phyloP scores from a whole-genome alignment of 2,113 vertebrate species.

The Onychostoma macrolepis region DNA sequence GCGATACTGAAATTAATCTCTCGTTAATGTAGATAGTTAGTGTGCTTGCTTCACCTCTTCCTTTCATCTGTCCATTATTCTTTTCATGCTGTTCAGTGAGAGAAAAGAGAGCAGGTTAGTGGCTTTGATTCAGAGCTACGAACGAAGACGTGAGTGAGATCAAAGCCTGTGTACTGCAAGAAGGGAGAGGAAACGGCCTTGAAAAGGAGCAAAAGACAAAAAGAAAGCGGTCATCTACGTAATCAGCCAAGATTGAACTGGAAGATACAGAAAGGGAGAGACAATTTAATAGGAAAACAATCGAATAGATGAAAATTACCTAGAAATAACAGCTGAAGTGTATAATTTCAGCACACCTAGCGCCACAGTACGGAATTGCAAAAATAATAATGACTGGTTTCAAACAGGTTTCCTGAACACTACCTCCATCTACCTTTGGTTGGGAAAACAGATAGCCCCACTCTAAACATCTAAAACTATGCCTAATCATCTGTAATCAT shows the following conservation, averaged over 20 bases:
- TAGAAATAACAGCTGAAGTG: neutral
- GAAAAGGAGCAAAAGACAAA: neutral
- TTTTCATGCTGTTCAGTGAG: constrained; percentile 4
- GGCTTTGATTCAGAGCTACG: constrained; percentile 29
- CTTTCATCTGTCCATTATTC: constrained; percentile 10
- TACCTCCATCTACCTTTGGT: neutral
- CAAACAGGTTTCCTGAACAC: neutral
- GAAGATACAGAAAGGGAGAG: constrained; percentile 37
- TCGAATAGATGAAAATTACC: neutral
- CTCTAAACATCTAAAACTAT: neutral
- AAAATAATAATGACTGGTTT: neutral
- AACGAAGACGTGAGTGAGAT: constrained; percentile 6
- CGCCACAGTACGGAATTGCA: neutral
- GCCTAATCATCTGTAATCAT: neutral
- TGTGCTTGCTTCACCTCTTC: neutral
- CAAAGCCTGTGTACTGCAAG: constrained; percentile 11
- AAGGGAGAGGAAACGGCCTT: neutral
- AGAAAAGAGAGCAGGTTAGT: neutral
- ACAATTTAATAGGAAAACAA: neutral
- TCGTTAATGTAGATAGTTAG: constrained; percentile 20
- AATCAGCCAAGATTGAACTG: neutral
- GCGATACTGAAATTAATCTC: constrained; percentile 15
- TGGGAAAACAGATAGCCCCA: neutral
- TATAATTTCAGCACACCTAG: neutral
- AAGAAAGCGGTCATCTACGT: neutral